These are phyloP conservation scores for Thaumatotibia leucotreta DNA, from an alignment of 1,140 invertebrate genomes.

Conservation along the genomic window DNA sequence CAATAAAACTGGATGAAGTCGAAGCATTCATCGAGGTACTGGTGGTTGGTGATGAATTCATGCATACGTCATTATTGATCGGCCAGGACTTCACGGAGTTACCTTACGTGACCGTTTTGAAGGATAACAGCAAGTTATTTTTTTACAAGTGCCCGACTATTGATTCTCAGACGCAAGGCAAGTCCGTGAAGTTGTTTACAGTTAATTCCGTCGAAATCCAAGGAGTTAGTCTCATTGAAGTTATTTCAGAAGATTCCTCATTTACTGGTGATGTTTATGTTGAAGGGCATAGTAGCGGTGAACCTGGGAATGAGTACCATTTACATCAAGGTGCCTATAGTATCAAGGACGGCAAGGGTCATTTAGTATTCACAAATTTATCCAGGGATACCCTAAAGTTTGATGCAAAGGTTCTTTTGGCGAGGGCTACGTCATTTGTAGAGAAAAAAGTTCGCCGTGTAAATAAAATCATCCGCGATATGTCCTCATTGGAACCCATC, in stretches of 20 bases:
- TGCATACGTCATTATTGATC: slow-evolving; percentile 14
- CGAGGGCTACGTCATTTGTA: background rate
- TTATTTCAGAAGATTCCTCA: background rate
- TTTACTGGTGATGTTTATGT: slow-evolving; percentile 11
- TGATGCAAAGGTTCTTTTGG: background rate
- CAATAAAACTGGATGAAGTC: slow-evolving; percentile 12
- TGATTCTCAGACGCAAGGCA: background rate
- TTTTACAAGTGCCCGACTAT: slow-evolving; percentile 12
- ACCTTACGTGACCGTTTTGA: slow-evolving; percentile 10
- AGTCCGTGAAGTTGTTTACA: slow-evolving; percentile 15
- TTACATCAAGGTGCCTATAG: background rate
- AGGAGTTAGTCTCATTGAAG: slow-evolving; percentile 7
- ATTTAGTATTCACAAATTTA: background rate
- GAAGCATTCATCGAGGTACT: slow-evolving; percentile 14
- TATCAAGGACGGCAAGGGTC: background rate
- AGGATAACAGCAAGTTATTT: slow-evolving; percentile 6
- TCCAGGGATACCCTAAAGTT: background rate
- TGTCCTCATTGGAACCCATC: background rate
- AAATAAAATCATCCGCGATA: background rate
- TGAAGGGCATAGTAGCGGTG: slow-evolving; percentile 13
- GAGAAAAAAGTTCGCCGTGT: background rate
- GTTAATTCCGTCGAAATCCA: slow-evolving; percentile 8
- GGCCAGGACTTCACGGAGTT: slow-evolving; percentile 18
- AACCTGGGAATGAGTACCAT: background rate
- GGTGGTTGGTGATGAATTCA: slow-evolving; percentile 7